Percentiles rank a stretch among this genome's conserved stretches.
These are phyloP conservation scores for Omphaloscelis lunosa DNA, from an alignment of 2,888 invertebrate genomes.

Conservation along the genomic window DNA sequence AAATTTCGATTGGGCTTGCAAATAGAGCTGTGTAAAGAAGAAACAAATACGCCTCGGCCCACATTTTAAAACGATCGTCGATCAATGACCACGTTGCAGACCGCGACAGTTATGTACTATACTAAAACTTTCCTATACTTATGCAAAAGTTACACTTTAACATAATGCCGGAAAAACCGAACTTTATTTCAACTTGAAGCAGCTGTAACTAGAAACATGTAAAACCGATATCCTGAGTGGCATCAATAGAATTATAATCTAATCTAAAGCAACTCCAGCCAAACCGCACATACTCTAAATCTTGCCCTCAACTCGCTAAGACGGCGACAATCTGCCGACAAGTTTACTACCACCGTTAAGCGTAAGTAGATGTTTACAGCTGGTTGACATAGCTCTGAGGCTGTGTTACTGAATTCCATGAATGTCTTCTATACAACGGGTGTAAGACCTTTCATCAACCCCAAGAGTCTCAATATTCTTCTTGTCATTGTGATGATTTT, in stretches of 20 bases:
- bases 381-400: constrained; percentile 65
- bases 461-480: not conserved
- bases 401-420: constrained; percentile 66
- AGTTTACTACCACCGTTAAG: constrained; percentile 64
- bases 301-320: constrained; percentile 58
- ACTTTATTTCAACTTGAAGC: not conserved
- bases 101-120: no score
- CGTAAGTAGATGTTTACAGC: constrained; percentile 73
- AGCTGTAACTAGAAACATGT: constrained; percentile 1
- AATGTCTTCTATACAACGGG: constrained; percentile 62
- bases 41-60: no score
- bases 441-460: constrained; percentile 5
- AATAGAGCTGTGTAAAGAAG: no score
- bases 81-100: no score
- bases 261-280: constrained; percentile 39
- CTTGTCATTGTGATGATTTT: not conserved
- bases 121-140: not conserved
- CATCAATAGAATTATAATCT: constrained; percentile 42
- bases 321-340: constrained; percentile 63
- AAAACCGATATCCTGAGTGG: constrained; percentile 20
- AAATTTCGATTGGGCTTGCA: no score
- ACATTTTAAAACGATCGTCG: no score
- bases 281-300: constrained; percentile 50
- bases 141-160: not conserved
- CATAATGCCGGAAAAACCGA: not conserved